phyloP scores from a whole-genome alignment of 2,797 vertebrate species.

The Pygocentrus nattereri region DNA sequence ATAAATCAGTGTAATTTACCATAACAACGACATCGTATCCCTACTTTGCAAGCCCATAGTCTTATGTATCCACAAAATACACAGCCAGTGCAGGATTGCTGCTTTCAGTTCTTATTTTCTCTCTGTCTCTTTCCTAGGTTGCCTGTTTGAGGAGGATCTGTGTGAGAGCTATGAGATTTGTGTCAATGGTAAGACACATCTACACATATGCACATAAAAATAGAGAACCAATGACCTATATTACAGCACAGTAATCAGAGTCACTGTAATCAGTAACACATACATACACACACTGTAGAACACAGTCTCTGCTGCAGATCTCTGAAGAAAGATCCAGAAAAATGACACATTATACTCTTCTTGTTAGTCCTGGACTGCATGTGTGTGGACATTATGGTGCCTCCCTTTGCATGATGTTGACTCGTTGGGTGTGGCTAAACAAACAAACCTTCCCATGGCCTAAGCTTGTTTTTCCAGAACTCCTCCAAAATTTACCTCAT shows the following conservation, averaged over 20 bases:
- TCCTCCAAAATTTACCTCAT: not conserved
- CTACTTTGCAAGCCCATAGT: no score
- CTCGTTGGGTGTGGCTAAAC: constrained; percentile 5
- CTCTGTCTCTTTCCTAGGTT: constrained; percentile 76
- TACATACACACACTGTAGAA: constrained; percentile 6
- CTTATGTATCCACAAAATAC: no score
- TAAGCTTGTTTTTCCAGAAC: not conserved
- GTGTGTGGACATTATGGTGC: not conserved
- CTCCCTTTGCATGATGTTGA: constrained; percentile 8
- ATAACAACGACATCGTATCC: no score
- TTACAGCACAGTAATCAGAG: constrained; percentile 4
- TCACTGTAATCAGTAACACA: not conserved
- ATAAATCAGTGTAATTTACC: no score
- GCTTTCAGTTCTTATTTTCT: not conserved
- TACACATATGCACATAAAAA: not conserved
- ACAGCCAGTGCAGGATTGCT: no score
- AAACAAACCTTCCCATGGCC: not conserved
- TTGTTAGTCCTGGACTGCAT: not conserved
- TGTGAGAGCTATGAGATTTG: constrained; percentile 89
- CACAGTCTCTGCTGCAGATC: not conserved
- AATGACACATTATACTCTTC: not conserved
- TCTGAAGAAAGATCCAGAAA: constrained; percentile 2
- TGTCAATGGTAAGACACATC: constrained; percentile 85
- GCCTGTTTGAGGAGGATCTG: constrained; percentile 88
- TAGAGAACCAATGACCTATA: not conserved